A percentile compares a stretch with the other conserved stretches of the same genome.
Conservation (phyloP, 2,113 vertebrate species). For the Mus pahari region DNA sequence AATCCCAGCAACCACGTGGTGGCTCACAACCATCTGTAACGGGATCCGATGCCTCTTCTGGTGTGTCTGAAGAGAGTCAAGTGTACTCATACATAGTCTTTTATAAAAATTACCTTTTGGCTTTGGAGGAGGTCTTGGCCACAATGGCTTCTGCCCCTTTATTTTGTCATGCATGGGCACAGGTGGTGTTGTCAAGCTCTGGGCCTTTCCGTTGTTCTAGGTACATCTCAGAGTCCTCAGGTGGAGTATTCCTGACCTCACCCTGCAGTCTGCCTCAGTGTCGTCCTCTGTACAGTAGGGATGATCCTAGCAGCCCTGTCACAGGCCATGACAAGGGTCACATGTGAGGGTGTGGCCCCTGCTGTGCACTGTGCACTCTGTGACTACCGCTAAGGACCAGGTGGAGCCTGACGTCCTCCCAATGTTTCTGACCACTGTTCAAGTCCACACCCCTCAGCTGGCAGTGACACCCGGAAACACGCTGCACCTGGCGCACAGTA, state of each 20-base stretch:
- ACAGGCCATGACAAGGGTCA: not conserved
- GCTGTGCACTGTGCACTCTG: not conserved
- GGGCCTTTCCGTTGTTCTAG: fast-evolving
- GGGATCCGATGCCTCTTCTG: too few relatives aligned
- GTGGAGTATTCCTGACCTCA: too few relatives aligned
- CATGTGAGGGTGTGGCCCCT: not conserved
- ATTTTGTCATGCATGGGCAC: not conserved
- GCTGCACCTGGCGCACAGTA: not conserved
- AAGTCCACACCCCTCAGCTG: not conserved
- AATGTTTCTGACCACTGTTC: not conserved
- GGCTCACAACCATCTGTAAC: too few relatives aligned
- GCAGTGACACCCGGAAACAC: not conserved
- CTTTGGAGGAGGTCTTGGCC: not conserved
- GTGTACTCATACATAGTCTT: too few relatives aligned
- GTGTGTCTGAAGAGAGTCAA: too few relatives aligned
- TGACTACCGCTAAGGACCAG: not conserved
- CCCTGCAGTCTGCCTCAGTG: not conserved
- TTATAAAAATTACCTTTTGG: not conserved
- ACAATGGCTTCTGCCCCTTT: not conserved
- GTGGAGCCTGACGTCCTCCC: fast-evolving
- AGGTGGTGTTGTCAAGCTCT: not conserved
- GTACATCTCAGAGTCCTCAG: fast-evolving
- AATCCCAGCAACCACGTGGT: too few relatives aligned
- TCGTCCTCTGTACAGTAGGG: not conserved
- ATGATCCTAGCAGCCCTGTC: fast-evolving